These are phyloP conservation scores for Clitarchus hookeri DNA, from an alignment of 2,888 invertebrate genomes.

Conservation along the genomic window DNA sequence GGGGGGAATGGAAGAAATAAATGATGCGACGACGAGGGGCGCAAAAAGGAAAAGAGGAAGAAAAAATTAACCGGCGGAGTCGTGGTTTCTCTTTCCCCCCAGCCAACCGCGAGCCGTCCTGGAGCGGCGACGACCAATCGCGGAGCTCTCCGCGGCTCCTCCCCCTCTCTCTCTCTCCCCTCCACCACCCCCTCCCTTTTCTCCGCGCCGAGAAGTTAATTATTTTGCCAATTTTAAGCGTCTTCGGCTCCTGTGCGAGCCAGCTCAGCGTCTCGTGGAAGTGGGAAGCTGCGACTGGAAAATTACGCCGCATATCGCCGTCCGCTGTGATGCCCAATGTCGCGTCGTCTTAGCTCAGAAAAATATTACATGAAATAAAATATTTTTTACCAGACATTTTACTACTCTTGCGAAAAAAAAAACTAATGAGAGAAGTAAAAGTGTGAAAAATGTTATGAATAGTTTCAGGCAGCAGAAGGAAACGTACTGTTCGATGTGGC, in stretches of 20 bases:
- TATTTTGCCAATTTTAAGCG: background rate
- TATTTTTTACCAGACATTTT: too few relatives aligned
- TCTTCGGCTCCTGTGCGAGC: background rate
- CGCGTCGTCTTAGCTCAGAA: too few relatives aligned
- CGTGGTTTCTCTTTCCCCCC: background rate
- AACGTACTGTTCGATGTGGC: too few relatives aligned
- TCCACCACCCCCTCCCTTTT: background rate
- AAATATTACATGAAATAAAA: too few relatives aligned
- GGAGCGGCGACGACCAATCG: background rate
- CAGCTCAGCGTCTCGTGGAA: too few relatives aligned
- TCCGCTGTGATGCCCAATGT: too few relatives aligned
- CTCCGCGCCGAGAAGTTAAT: background rate
- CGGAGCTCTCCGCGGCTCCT: background rate
- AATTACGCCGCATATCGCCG: too few relatives aligned
- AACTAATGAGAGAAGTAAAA: too few relatives aligned
- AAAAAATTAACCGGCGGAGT: background rate
- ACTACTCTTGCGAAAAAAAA: too few relatives aligned
- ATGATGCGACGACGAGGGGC: background rate
- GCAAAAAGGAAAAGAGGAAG: background rate
- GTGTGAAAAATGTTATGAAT: too few relatives aligned
- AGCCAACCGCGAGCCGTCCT: background rate
- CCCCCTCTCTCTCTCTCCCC: background rate
- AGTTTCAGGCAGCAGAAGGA: too few relatives aligned
- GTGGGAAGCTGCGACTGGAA: too few relatives aligned
- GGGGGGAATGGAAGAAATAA: conserved; percentile 11